Conservation (phyloP, 2,113 vertebrate species). For the Petaurus breviceps region DNA sequence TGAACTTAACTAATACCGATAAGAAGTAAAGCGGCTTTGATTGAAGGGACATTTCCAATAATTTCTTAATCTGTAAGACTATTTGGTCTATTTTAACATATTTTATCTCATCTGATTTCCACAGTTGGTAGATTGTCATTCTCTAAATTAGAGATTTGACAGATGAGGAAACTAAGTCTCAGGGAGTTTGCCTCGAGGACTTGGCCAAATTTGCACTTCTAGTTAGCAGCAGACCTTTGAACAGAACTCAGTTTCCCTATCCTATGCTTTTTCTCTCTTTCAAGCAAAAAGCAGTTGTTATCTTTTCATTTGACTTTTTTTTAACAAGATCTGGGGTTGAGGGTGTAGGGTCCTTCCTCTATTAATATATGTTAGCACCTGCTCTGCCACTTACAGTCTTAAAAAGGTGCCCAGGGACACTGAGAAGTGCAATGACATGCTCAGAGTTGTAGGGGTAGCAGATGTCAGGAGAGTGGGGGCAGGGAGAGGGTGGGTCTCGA, state of each 20-base stretch:
- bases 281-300: slow-evolving; percentile 9
- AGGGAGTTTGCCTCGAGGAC: neutral
- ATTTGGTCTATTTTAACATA: neutral
- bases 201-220: neutral
- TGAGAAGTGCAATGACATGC: neutral
- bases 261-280: slow-evolving; percentile 12
- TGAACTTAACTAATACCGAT: slow-evolving; percentile 71
- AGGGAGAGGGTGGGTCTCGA: too few species aligned
- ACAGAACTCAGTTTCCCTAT: neutral
- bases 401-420: neutral
- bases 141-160: neutral
- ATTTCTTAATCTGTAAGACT: neutral
- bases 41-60: slow-evolving; percentile 34
- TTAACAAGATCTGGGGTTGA: neutral
- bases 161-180: neutral
- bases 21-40: slow-evolving; percentile 58
- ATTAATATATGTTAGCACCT: neutral
- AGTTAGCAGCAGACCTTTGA: neutral
- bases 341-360: neutral
- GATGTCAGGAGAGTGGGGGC: neutral
- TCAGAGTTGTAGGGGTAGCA: neutral
- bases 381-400: neutral
- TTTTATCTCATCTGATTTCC: neutral
- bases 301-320: neutral
- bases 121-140: neutral